A percentile compares a stretch with the other conserved stretches of the same genome.
Conservation (phyloP, 2,888 invertebrate genomes). For the Yponomeuta plumbellus region DNA sequence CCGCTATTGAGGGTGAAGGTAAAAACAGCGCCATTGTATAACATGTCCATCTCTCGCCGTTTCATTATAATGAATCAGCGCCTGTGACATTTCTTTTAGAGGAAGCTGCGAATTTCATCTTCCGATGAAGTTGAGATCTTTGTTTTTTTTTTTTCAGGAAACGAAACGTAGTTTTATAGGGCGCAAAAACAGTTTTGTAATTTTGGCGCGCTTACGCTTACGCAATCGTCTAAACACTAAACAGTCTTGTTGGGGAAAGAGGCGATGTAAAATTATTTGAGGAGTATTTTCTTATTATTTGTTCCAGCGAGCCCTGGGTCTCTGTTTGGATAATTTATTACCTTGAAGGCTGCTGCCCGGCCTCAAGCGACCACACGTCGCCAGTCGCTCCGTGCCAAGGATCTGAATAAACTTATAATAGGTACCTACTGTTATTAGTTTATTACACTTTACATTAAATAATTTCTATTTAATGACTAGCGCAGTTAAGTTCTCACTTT, state of each 20-base stretch:
- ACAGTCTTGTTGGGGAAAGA: too few relatives aligned
- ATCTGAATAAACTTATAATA: not conserved
- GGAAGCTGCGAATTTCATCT: not conserved
- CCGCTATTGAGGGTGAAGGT: conserved; percentile 39
- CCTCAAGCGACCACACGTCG: not conserved
- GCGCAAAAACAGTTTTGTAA: not conserved
- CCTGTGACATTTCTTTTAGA: not conserved
- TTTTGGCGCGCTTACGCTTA: not conserved
- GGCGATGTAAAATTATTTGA: too few relatives aligned
- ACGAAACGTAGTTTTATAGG: not conserved
- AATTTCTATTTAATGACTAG: too few relatives aligned
- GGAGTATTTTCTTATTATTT: not conserved
- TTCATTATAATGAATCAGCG: not conserved
- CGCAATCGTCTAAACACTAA: too few relatives aligned
- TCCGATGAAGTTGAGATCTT: not conserved
- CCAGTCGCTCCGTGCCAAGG: not conserved
- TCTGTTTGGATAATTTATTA: not conserved
- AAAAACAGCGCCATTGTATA: conserved; percentile 25
- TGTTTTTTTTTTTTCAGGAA: conserved; percentile 1
- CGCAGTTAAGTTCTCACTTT: too few relatives aligned
- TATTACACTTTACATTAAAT: not conserved
- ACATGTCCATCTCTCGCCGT: not conserved
- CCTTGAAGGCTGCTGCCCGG: not conserved
- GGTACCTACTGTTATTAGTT: not conserved
- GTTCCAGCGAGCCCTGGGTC: not conserved